Percentiles rank a stretch among this genome's conserved stretches.
Evolutionary conservation across 2,797 vertebrate genomes (phyloP).

Genomic region (Enteromius fasciolatus): DNA sequence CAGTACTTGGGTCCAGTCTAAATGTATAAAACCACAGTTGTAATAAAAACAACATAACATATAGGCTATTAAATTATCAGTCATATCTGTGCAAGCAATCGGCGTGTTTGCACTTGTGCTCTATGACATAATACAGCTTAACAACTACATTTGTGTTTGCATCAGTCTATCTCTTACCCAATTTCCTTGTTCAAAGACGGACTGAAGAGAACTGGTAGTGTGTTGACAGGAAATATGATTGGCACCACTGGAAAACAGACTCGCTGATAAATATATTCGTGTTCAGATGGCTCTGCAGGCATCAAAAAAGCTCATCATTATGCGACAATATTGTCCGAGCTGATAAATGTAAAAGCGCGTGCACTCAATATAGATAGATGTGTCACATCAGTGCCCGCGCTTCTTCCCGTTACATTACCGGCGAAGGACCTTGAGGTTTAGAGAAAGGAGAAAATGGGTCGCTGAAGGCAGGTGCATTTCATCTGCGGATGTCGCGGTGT

Average conservation of each 20-base stretch:
- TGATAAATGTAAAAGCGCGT: neutral
- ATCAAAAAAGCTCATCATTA: slow-evolving; percentile 19
- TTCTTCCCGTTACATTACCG: neutral
- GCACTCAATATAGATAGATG: neutral
- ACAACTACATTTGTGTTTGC: neutral
- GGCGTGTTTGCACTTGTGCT: neutral
- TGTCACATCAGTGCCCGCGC: neutral
- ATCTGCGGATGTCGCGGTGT: neutral
- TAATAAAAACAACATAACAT: neutral
- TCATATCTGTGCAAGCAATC: neutral
- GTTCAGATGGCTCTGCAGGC: neutral
- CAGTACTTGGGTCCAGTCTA: neutral
- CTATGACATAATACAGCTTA: neutral
- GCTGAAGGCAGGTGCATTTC: slow-evolving; percentile 15
- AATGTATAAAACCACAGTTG: neutral
- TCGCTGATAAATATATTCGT: neutral
- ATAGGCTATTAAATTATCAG: neutral
- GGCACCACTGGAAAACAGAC: neutral
- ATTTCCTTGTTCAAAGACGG: slow-evolving; percentile 17
- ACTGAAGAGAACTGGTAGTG: neutral
- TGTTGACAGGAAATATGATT: slow-evolving; percentile 7
- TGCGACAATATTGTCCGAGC: neutral
- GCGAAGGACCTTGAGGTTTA: slow-evolving; percentile 23
- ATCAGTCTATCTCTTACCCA: slow-evolving; percentile 20
- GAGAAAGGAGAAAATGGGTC: slow-evolving; percentile 9